Evolutionary conservation across 2,113 vertebrate genomes (phyloP), one percentile per base, ranked within the genome.

Genomic region (Salvelinus sp.): DNA sequence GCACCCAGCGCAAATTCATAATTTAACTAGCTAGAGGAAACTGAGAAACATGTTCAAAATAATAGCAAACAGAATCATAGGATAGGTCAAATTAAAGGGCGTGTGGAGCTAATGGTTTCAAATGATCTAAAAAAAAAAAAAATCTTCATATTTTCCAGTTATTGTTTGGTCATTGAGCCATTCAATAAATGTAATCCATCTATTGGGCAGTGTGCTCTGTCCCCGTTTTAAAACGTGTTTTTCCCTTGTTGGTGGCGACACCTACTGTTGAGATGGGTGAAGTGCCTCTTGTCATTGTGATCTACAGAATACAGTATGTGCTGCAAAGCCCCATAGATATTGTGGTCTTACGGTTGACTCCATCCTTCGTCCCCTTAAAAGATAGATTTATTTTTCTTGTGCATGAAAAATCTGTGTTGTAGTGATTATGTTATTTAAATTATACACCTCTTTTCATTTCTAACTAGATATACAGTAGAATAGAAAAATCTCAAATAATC

Each of bases 241-340:
- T 62, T 23, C 9, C 58, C 44, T 79, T 80, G 74, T 77, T 60
- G 22, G 10, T 87, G 87, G 72, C 27, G 91, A 78, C 91, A 74
- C 82, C 88, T 89, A 79, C 83, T 86, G 87, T 28, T 66, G 0
- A 65, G 14, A 79, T 27, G 18, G 9, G 58, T 2, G 75, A 20
- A 88, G 74, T 88, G 77, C 83, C 0, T 57, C 74, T 47, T 67
- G 30, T 20, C 18, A 1, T 44, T 68, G 13, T 23, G n/a, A 50
- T 22, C 57, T 30, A 67, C 54, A n/a, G 58, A 16, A 44, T 10
- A 44, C 38, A 62, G 38, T 65, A 0, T 64, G 18, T 66, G 54
- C 5, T 13, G 1, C 18, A 20, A 62, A 54, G 16, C 3, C 50
- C 14, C 50, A 2, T 54, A 54, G 50, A 54, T 54, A 16, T 6